phyloP scores from a whole-genome alignment of 2,797 vertebrate genomes.

The Oryzias dopingdopingensis region DNA sequence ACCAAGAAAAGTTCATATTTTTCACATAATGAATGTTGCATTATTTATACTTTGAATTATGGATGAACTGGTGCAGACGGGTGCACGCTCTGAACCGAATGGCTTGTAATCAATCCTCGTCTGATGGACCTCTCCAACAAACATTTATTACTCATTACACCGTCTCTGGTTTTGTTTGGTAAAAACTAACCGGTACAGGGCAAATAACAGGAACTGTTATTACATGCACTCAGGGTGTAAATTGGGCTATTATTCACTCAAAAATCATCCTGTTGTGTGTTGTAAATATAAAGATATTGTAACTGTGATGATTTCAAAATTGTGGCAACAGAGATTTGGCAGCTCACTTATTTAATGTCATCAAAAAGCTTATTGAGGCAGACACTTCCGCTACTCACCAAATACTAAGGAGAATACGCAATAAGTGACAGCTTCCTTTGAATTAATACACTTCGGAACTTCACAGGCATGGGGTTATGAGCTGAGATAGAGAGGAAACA shows the following conservation, averaged over 20 bases:
- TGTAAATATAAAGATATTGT: slow-evolving; percentile 42
- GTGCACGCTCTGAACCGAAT: slow-evolving; percentile 58
- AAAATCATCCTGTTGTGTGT: slow-evolving; percentile 31
- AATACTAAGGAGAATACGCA: slow-evolving; percentile 66
- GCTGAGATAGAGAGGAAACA: slow-evolving; percentile 72
- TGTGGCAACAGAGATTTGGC: slow-evolving; percentile 48
- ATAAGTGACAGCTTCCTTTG: slow-evolving; percentile 72
- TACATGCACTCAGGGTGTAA: slow-evolving; percentile 43
- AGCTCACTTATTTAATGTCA: slow-evolving; percentile 38
- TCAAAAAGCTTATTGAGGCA: slow-evolving; percentile 47
- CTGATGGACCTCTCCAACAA: slow-evolving; percentile 65
- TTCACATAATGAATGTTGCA: slow-evolving; percentile 81
- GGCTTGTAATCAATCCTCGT: slow-evolving; percentile 73
- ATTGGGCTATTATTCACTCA: slow-evolving; percentile 25
- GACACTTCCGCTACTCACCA: slow-evolving; percentile 48
- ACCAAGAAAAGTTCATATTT: slow-evolving; percentile 80
- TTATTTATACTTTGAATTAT: slow-evolving; percentile 84
- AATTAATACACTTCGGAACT: slow-evolving; percentile 77
- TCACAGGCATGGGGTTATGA: slow-evolving; percentile 63
- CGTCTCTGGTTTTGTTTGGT: slow-evolving; percentile 32
- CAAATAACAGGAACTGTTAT: slow-evolving; percentile 43
- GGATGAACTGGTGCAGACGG: slow-evolving; percentile 73
- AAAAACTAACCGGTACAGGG: slow-evolving; percentile 30
- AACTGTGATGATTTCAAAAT: slow-evolving; percentile 47
- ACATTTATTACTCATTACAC: slow-evolving; percentile 67